These are phyloP conservation scores for Coryphaenoides rupestris DNA, from an alignment of 2,113 vertebrate species.

Conservation along the genomic window DNA sequence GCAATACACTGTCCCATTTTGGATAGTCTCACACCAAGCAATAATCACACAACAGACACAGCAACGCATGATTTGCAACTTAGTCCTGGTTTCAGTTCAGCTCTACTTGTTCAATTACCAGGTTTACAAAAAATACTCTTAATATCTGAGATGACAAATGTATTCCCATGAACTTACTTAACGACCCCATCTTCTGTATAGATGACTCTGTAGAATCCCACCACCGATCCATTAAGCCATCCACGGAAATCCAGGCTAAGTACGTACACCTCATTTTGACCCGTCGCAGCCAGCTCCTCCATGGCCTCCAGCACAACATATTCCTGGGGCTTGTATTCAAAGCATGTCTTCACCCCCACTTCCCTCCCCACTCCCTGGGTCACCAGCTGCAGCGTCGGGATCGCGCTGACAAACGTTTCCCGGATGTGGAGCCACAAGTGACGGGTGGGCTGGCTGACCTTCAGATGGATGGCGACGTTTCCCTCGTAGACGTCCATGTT, in stretches of 20 bases:
- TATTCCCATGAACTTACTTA: constrained; percentile 75
- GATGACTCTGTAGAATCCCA: constrained; percentile 92
- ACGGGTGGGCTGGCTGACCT: constrained; percentile 57
- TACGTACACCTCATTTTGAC: constrained; percentile 55
- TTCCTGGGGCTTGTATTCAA: constrained; percentile 78
- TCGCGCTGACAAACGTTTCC: constrained; percentile 76
- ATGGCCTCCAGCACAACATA: constrained; percentile 84
- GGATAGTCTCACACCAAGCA: too few relatives aligned
- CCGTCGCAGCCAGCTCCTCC: constrained; percentile 43
- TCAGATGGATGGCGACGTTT: constrained; percentile 73
- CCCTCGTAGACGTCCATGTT: constrained; percentile 80
- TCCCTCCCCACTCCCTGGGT: constrained; percentile 4
- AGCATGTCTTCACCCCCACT: constrained; percentile 76
- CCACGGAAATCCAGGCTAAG: constrained; percentile 87
- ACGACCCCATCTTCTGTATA: constrained; percentile 74
- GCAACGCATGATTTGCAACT: too few relatives aligned
- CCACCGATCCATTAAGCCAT: constrained; percentile 87
- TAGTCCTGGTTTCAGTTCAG: too few relatives aligned
- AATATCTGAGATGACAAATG: background rate
- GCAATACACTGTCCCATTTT: too few relatives aligned
- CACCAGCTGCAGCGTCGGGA: constrained; percentile 65
- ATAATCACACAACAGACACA: too few relatives aligned
- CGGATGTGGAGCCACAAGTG: constrained; percentile 91
- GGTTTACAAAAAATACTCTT: too few relatives aligned
- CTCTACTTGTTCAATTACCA: too few relatives aligned